These are phyloP conservation scores for Rostratula benghalensis DNA, from an alignment of 2,113 vertebrate genomes.

Conservation along the genomic window DNA sequence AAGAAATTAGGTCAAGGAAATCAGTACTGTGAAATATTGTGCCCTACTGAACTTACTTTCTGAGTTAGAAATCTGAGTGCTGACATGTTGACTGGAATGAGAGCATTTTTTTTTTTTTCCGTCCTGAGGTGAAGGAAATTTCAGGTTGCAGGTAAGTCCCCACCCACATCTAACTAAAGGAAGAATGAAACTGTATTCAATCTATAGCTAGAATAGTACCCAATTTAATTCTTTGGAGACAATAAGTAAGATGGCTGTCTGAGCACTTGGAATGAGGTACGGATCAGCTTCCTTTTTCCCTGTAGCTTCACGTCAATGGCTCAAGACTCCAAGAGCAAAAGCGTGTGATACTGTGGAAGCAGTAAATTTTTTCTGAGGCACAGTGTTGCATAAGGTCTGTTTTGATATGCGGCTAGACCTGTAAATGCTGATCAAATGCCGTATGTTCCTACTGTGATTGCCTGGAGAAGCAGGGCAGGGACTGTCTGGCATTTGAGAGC, in stretches of 20 bases:
- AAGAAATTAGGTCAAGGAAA: conserved; percentile 6
- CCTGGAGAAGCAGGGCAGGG: background rate
- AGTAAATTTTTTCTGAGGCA: background rate
- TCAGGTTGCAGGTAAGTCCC: background rate
- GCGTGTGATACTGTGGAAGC: background rate
- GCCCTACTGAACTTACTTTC: conserved; percentile 25
- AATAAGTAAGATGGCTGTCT: background rate
- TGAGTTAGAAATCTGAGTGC: background rate
- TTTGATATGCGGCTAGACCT: background rate
- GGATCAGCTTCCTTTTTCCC: background rate
- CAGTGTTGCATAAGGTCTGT: background rate
- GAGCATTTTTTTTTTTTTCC: background rate
- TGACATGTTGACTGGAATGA: background rate
- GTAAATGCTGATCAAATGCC: background rate
- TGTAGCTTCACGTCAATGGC: background rate
- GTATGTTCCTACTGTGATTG: background rate
- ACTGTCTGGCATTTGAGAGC: background rate
- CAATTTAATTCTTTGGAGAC: background rate
- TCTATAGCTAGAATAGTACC: background rate
- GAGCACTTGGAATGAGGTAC: background rate
- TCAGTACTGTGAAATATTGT: background rate
- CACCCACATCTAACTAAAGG: background rate
- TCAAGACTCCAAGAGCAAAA: background rate
- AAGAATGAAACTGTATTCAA: background rate
- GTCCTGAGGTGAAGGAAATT: background rate